Conservation (phyloP, 37 sponge, comb jelly and placozoan species). For the Bolinopsis microptera region DNA sequence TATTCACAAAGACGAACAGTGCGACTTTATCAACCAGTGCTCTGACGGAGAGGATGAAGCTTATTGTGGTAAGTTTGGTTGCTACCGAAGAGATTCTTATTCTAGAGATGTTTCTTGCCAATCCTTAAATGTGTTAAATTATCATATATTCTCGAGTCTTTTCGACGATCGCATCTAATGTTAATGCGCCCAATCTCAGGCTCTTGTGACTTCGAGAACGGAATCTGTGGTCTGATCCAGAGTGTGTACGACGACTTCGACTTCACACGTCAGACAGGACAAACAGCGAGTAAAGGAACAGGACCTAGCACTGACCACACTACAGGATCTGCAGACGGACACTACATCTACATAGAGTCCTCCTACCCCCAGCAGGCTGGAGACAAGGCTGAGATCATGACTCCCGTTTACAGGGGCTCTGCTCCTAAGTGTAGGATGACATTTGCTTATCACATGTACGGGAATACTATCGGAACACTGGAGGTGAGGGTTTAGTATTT, state of each 20-base stretch:
- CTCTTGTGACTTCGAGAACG: conserved; percentile 68
- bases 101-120: too few relatives aligned
- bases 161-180: too few relatives aligned
- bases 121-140: too few relatives aligned
- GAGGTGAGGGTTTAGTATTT: conserved; percentile 14
- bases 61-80: conserved; percentile 55
- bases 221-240: conserved; percentile 63
- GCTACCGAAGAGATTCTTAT: too few relatives aligned
- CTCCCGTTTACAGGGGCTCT: conserved; percentile 15
- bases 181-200: conserved; percentile 9
- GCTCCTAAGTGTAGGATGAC: conserved; percentile 65
- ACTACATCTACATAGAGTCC: conserved; percentile 70
- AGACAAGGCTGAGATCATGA: conserved; percentile 68
- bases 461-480: conserved; percentile 27
- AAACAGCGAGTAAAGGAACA: not conserved
- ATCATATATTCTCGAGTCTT: too few relatives aligned
- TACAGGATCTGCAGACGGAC: conserved; percentile 41
- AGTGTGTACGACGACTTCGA: conserved; percentile 54
- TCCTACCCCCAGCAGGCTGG: conserved; percentile 52
- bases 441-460: conserved; percentile 69
- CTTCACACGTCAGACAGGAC: conserved; percentile 9
- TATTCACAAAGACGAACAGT: conserved; percentile 38
- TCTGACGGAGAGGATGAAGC: conserved; percentile 62
- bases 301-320: conserved; percentile 67
- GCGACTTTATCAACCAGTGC: conserved; percentile 63